phyloP scores from a whole-genome alignment of 2,888 invertebrate genomes.

The Brenthis hecate region DNA sequence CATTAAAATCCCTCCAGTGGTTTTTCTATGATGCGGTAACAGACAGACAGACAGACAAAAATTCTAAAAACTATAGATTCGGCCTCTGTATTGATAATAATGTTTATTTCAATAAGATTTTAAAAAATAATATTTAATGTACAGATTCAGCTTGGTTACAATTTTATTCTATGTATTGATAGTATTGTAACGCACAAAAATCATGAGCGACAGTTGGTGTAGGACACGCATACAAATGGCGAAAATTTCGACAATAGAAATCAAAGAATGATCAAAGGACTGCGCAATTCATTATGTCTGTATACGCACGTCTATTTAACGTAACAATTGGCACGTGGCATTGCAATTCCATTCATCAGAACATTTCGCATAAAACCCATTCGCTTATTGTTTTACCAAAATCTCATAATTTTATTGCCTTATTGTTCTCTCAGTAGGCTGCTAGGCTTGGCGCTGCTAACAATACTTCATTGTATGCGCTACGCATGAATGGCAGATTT shows the following conservation, averaged over 20 bases:
- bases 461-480: conserved; percentile 45
- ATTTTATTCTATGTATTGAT: too few relatives aligned
- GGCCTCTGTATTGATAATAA: too few relatives aligned
- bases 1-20: too few relatives aligned
- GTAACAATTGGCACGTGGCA: conserved; percentile 30
- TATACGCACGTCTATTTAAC: conserved; percentile 8
- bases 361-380: conserved; percentile 6
- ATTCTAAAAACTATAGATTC: too few relatives aligned
- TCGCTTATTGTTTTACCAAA: conserved; percentile 33
- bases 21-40: too few relatives aligned
- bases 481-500: conserved; percentile 45
- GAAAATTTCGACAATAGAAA: conserved; percentile 9
- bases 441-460: conserved; percentile 38
- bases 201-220: conserved; percentile 8
- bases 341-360: conserved; percentile 18
- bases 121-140: too few relatives aligned
- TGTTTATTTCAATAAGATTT: too few relatives aligned
- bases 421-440: conserved; percentile 37
- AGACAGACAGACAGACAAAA: too few relatives aligned
- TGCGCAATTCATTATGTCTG: conserved; percentile 15
- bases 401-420: conserved; percentile 32
- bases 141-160: too few relatives aligned
- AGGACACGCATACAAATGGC: background rate
- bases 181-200: too few relatives aligned
- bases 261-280: conserved; percentile 1